These are phyloP conservation scores for Spermophilus dauricus DNA, from an alignment of 2,113 vertebrate species.

Conservation along the genomic window DNA sequence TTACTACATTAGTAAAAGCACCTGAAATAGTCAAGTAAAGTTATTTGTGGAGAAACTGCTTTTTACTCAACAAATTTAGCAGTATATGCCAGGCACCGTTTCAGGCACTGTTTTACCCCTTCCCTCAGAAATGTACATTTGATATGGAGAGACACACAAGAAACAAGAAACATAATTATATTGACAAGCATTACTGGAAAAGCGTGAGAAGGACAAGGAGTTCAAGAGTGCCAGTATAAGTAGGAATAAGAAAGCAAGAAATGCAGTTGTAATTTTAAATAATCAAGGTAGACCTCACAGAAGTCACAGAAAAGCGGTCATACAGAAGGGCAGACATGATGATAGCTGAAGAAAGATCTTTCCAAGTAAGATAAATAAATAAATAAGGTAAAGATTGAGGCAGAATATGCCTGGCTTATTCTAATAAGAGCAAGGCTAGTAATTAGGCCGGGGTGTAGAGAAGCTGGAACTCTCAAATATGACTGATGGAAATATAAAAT, in stretches of 20 bases:
- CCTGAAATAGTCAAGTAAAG: neutral
- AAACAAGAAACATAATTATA: conserved; percentile 2
- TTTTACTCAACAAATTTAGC: neutral
- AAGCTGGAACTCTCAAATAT: neutral
- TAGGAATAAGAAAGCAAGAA: neutral
- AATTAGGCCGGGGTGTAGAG: no score
- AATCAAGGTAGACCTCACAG: neutral
- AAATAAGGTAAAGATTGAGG: neutral
- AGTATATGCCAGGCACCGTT: neutral
- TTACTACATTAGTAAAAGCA: neutral
- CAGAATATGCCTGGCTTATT: neutral
- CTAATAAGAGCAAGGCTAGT: neutral
- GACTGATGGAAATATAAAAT: neutral
- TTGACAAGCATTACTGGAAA: neutral
- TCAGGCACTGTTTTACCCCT: neutral
- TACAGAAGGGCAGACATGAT: neutral
- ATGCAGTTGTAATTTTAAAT: neutral
- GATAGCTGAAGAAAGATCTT: neutral
- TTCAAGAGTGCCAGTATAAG: neutral
- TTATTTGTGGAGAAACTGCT: neutral
- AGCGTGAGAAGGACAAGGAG: neutral
- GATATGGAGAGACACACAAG: neutral
- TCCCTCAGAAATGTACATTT: neutral
- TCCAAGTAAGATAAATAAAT: neutral
- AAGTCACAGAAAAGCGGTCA: neutral